These are phyloP conservation scores for Poecilia picta DNA, from an alignment of 2,797 vertebrate genomes.

Conservation along the genomic window DNA sequence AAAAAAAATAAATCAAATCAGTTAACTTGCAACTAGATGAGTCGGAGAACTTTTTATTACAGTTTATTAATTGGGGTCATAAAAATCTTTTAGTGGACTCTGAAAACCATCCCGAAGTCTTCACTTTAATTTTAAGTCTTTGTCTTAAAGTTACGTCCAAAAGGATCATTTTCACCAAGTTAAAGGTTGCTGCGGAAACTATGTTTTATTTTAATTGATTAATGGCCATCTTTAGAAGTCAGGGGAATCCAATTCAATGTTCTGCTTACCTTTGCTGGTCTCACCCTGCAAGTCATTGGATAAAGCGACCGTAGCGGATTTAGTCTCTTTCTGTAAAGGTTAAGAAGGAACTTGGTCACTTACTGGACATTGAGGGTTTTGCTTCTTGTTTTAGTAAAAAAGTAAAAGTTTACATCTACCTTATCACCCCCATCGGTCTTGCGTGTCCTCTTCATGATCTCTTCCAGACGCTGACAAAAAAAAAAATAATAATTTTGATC, in stretches of 20 bases:
- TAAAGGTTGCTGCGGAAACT: slow-evolving; percentile 24
- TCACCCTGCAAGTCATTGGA: slow-evolving; percentile 74
- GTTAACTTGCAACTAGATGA: not conserved
- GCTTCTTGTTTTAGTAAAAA: not conserved
- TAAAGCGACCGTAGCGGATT: slow-evolving; percentile 57
- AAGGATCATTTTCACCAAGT: slow-evolving; percentile 17
- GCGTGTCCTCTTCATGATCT: slow-evolving; percentile 99
- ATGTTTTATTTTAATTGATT: slow-evolving; percentile 21
- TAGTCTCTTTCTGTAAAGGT: slow-evolving; percentile 78
- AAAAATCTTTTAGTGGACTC: slow-evolving; percentile 8
- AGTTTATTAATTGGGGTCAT: slow-evolving; percentile 9
- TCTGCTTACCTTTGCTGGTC: slow-evolving; percentile 76
- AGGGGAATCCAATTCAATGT: not conserved
- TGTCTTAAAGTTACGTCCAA: slow-evolving; percentile 12
- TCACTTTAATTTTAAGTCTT: slow-evolving; percentile 15
- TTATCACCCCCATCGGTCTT: slow-evolving; percentile 90
- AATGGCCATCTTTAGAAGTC: not conserved
- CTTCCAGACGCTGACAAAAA: slow-evolving; percentile 89
- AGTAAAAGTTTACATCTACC: slow-evolving; percentile 69
- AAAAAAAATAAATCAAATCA: not conserved
- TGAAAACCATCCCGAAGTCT: slow-evolving; percentile 16
- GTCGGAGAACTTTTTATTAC: not conserved
- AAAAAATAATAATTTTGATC: not conserved
- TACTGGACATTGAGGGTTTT: not conserved
- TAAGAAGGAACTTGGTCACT: slow-evolving; percentile 24